Evolutionary conservation across 2,113 vertebrate species (phyloP).

Genomic region (Salvator merianae): DNA sequence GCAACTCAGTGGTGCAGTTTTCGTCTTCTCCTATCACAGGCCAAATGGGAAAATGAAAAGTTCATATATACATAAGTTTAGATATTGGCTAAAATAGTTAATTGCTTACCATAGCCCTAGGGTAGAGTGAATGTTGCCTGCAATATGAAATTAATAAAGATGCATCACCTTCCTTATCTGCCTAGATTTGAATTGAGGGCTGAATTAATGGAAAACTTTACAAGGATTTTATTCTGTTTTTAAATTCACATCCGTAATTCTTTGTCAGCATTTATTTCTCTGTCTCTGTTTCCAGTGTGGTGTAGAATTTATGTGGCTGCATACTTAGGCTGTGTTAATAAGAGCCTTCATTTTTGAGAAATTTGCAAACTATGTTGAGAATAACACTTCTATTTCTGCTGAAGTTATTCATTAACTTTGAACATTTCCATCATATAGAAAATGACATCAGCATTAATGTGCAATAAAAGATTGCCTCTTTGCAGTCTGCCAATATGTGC

Average conservation of each 20-base stretch:
- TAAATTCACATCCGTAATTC: slow-evolving; percentile 24
- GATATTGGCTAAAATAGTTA: not conserved
- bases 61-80: not conserved
- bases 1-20: not conserved
- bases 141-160: not conserved
- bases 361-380: not conserved
- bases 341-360: slow-evolving; percentile 17
- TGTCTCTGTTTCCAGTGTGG: not conserved
- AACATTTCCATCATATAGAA: slow-evolving; percentile 14
- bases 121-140: not conserved
- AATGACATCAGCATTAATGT: not conserved
- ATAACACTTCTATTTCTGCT: not conserved
- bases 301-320: slow-evolving; percentile 1
- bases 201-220: slow-evolving; percentile 10
- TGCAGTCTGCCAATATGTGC: slow-evolving; percentile 2
- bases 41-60: slow-evolving; percentile 5
- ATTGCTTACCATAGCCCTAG: slow-evolving; percentile 6
- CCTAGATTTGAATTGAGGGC: slow-evolving; percentile 15
- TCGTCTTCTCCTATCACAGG: not conserved
- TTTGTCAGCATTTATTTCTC: slow-evolving; percentile 19
- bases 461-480: slow-evolving; percentile 16
- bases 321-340: slow-evolving; percentile 3
- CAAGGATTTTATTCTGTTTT: slow-evolving; percentile 3
- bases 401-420: slow-evolving; percentile 16
- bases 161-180: slow-evolving; percentile 22